phyloP scores from a whole-genome alignment of 2,113 vertebrate species.

The Ibidorhyncha struthersii region DNA sequence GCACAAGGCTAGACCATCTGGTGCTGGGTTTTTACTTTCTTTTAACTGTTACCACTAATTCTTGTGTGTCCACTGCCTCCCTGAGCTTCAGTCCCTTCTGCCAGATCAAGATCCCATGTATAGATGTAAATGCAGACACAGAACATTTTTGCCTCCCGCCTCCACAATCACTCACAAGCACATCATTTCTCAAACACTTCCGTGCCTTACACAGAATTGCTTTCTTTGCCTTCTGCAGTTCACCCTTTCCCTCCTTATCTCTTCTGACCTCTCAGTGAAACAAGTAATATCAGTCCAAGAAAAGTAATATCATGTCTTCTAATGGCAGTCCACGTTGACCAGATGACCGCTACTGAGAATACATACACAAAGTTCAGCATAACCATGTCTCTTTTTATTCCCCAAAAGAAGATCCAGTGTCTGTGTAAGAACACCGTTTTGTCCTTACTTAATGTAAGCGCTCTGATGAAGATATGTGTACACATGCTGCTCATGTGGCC shows the following conservation, averaged over 20 bases:
- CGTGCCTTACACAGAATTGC: not conserved
- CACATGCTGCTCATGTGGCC: not conserved
- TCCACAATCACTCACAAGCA: not conserved
- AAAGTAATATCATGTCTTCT: not conserved
- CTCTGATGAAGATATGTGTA: not conserved
- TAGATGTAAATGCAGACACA: not conserved
- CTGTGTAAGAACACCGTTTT: not conserved
- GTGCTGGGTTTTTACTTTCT: not conserved
- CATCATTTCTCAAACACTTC: not conserved
- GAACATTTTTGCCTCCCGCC: not conserved
- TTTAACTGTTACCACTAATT: slow-evolving; percentile 26
- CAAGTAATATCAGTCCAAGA: not conserved
- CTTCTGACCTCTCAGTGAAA: not conserved
- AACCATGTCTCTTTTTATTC: not conserved
- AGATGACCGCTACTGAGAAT: not conserved
- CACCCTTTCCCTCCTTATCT: not conserved
- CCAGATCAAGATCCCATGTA: not conserved
- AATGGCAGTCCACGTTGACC: not conserved
- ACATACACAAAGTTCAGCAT: not conserved
- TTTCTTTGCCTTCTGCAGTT: not conserved
- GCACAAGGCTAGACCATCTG: slow-evolving; percentile 43
- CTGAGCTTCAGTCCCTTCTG: not conserved
- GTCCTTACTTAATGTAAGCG: not conserved
- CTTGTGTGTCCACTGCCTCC: not conserved
- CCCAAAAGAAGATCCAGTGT: not conserved